These are phyloP conservation scores for Bothrops jararaca DNA, from an alignment of 2,113 vertebrate genomes.

Conservation along the genomic window DNA sequence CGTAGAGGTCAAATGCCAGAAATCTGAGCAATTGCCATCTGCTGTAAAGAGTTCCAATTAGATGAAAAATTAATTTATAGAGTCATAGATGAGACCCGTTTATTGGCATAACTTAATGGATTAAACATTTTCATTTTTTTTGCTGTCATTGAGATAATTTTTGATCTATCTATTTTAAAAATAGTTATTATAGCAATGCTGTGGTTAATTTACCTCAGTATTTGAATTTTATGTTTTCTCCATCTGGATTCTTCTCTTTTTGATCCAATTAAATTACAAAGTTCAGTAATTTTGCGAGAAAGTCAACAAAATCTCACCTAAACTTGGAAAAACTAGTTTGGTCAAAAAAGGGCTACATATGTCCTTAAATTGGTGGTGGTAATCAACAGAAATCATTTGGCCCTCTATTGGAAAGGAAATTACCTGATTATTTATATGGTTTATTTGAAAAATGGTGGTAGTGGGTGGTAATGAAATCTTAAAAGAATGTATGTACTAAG, in stretches of 20 bases:
- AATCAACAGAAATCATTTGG: not conserved
- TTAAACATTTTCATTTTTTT: not conserved
- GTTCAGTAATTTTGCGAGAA: not conserved
- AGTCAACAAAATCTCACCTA: not conserved
- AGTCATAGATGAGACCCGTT: not conserved
- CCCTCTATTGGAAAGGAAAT: not conserved
- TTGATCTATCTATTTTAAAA: not conserved
- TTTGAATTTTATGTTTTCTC: not conserved
- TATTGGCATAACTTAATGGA: not conserved
- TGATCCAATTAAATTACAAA: not conserved
- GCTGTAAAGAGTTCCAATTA: not conserved
- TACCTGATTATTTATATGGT: not conserved
- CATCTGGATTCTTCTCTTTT: not conserved
- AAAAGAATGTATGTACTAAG: not conserved
- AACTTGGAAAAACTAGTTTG: not conserved
- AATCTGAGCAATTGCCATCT: not conserved
- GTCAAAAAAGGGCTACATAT: not conserved
- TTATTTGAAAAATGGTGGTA: not conserved
- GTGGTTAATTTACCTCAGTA: not conserved
- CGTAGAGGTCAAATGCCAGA: not conserved
- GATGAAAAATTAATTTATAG: not conserved
- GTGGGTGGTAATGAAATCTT: not conserved
- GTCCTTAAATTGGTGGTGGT: not conserved
- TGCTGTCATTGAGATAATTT: not conserved
- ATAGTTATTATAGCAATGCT: not conserved